These are phyloP conservation scores for Axea sp. DNA, from an alignment of 2,888 invertebrate genomes.

Conservation along the genomic window DNA sequence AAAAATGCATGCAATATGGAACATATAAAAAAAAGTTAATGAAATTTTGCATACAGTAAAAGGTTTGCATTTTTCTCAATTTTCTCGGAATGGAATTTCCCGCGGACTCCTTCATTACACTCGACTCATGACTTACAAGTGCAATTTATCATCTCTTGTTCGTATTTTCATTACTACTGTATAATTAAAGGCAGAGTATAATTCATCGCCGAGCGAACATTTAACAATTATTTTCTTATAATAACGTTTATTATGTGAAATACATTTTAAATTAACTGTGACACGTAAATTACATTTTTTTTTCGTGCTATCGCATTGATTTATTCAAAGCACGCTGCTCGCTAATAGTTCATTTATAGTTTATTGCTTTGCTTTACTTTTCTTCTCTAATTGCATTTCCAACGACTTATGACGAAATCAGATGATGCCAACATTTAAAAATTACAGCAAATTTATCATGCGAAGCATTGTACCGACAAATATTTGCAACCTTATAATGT, in stretches of 20 bases:
- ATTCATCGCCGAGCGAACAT: conserved; percentile 24
- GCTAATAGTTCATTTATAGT: neutral
- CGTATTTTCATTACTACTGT: conserved; percentile 55
- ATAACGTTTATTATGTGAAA: conserved; percentile 37
- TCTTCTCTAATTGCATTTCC: neutral
- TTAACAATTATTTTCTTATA: conserved; percentile 38
- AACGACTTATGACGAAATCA: neutral
- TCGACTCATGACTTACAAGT: conserved; percentile 52
- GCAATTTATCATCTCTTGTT: conserved; percentile 58
- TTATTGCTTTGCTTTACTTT: neutral
- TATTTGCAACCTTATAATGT: too few species aligned
- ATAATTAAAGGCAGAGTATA: conserved; percentile 38
- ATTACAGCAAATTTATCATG: too few species aligned
- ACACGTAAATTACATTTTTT: conserved; percentile 7
- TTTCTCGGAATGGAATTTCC: conserved; percentile 57
- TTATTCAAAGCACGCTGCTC: neutral
- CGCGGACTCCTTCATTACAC: conserved; percentile 57
- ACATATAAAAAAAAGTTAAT: conserved; percentile 54
- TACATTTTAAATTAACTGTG: conserved; percentile 21
- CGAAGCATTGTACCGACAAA: too few species aligned
- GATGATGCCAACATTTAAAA: neutral
- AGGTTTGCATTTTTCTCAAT: conserved; percentile 60
- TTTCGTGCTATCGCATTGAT: conserved; percentile 9
- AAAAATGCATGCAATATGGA: conserved; percentile 56
- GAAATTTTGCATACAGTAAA: conserved; percentile 61